These are phyloP conservation scores for Rhynchophorus ferrugineus DNA, from an alignment of 1,140 invertebrate species.

Conservation along the genomic window DNA sequence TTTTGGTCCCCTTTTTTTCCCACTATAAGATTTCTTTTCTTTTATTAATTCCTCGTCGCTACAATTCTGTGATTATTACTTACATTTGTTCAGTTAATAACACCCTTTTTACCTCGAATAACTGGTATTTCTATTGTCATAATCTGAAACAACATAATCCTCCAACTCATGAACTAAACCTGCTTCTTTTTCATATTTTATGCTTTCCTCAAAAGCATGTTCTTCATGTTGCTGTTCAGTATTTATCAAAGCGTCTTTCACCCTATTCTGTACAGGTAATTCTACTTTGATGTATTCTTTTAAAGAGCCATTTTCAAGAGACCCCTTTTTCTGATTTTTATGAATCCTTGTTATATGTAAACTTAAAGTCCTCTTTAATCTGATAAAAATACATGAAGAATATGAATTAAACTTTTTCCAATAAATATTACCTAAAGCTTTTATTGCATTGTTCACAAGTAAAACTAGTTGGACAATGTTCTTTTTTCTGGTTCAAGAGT, in stretches of 20 bases:
- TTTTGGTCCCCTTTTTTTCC: conserved; percentile 19
- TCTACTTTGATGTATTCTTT: too few species aligned
- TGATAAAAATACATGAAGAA: background rate
- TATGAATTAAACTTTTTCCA: background rate
- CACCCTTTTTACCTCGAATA: conserved; percentile 8
- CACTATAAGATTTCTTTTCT: conserved; percentile 5
- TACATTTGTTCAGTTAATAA: too few species aligned
- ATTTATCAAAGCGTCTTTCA: too few species aligned
- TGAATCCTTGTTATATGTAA: conserved; percentile 24
- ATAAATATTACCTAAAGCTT: conserved; percentile 18
- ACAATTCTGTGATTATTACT: too few species aligned
- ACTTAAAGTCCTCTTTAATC: conserved; percentile 17
- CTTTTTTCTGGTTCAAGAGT: background rate
- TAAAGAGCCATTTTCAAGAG: background rate
- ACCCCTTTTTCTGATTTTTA: background rate
- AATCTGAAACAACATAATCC: background rate
- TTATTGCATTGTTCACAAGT: conserved; percentile 22
- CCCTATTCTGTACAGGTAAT: too few species aligned
- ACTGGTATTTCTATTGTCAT: background rate
- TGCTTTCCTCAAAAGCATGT: background rate
- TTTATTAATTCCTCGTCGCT: conserved; percentile 3
- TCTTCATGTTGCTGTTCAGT: too few species aligned
- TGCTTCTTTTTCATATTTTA: background rate
- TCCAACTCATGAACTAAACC: conserved; percentile 1
- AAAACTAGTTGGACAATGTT: conserved; percentile 3